phyloP scores from a whole-genome alignment of 2,797 vertebrate genomes.

The Carcharodon carcharias region DNA sequence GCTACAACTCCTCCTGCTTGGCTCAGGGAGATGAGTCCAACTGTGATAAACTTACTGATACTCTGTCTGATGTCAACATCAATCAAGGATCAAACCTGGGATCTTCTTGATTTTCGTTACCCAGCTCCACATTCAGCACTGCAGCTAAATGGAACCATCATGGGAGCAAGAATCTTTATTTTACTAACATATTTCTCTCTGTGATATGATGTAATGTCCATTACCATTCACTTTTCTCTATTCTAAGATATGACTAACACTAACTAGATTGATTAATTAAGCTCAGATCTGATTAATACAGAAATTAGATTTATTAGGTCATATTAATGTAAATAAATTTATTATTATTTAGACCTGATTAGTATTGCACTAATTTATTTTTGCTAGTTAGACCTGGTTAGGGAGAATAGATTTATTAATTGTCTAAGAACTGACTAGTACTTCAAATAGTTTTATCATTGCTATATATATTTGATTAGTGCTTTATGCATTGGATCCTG shows the following conservation, averaged over 20 bases:
- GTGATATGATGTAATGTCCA: not conserved
- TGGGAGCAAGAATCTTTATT: no score
- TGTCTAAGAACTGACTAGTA: not conserved
- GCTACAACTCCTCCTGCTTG: no score
- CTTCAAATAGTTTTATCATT: not conserved
- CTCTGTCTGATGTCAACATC: no score
- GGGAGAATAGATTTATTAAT: no score
- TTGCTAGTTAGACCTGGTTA: not conserved
- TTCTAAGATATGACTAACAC: not conserved
- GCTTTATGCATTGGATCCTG: not conserved
- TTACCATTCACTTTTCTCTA: not conserved
- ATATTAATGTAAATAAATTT: not conserved
- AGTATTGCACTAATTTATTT: not conserved
- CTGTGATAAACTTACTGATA: no score
- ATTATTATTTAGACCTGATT: not conserved
- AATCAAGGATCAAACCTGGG: no score
- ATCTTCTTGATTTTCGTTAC: no score
- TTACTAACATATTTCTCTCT: no score
- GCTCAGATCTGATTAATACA: not conserved
- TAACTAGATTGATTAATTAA: not conserved
- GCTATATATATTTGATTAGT: not conserved
- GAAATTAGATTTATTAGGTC: not conserved
- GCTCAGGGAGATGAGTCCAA: no score
- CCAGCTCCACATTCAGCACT: no score
- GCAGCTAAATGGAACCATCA: no score